phyloP scores from a whole-genome alignment of 2,888 invertebrate genomes.

The Danaus chrysippus region DNA sequence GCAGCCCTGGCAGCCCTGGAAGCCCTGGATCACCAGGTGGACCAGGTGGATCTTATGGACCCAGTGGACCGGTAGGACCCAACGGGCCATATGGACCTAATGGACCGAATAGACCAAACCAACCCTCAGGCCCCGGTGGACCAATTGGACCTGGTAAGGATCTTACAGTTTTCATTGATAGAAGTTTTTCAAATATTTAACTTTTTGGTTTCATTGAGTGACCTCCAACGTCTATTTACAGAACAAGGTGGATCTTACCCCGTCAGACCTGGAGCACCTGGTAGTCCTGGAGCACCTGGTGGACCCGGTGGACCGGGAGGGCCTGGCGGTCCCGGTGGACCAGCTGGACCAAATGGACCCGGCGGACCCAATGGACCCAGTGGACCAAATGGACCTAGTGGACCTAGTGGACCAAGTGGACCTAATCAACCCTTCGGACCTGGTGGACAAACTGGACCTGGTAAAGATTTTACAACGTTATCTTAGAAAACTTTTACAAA shows the following conservation, averaged over 20 bases:
- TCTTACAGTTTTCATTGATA: not conserved
- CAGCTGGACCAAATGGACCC: conserved; percentile 23
- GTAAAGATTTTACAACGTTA: no score
- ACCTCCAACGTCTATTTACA: no score
- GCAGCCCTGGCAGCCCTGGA: conserved; percentile 37
- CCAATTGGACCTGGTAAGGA: conserved; percentile 15
- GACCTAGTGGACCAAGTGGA: conserved; percentile 36
- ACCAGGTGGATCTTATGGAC: conserved; percentile 43
- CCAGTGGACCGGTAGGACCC: conserved; percentile 1
- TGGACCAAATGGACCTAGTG: conserved; percentile 28
- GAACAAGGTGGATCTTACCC: no score
- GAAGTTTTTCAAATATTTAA: not conserved
- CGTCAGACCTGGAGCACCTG: no score
- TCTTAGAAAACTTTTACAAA: no score
- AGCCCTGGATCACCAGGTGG: conserved; percentile 31
- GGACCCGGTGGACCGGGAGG: conserved; percentile 20
- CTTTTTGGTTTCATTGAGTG: no score
- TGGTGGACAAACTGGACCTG: no score
- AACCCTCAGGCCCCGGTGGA: conserved; percentile 13
- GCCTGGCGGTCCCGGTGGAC: conserved; percentile 35
- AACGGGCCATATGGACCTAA: not conserved
- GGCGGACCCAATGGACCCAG: conserved; percentile 30
- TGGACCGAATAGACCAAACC: conserved; percentile 3
- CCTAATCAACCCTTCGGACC: conserved; percentile 5
- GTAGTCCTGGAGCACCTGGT: conserved; percentile 15